These are phyloP conservation scores for Emydura subglobosa DNA, from an alignment of 2,113 vertebrate genomes.

Conservation along the genomic window DNA sequence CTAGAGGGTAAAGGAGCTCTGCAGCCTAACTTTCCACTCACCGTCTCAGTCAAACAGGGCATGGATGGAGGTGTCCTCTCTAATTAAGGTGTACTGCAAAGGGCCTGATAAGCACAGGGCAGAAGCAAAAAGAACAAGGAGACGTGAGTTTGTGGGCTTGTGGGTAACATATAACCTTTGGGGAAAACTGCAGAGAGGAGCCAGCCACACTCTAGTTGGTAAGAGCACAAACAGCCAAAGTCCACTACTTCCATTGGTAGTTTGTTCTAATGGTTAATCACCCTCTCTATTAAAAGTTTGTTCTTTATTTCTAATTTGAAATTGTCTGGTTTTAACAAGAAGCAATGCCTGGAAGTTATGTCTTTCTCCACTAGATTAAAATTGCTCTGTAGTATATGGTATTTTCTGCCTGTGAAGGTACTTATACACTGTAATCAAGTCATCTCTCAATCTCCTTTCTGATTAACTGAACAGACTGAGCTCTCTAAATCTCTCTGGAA, in stretches of 20 bases:
- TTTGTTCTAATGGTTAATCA: neutral
- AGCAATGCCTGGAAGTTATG: neutral
- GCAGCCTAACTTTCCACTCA: neutral
- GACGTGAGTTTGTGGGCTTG: too few species aligned
- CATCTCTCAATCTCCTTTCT: neutral
- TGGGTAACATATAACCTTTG: too few species aligned
- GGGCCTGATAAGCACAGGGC: neutral
- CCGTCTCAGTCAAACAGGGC: neutral
- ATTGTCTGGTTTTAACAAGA: neutral
- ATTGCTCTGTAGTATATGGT: neutral
- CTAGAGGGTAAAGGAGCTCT: too few species aligned
- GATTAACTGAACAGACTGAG: neutral
- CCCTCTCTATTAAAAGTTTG: neutral
- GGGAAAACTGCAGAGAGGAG: too few species aligned
- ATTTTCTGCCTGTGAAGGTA: neutral
- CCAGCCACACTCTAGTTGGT: too few species aligned
- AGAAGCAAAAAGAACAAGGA: neutral
- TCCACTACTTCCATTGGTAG: neutral
- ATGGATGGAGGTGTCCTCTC: neutral
- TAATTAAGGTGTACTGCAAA: neutral
- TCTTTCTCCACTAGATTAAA: neutral
- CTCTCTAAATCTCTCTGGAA: neutral
- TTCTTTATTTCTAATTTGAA: neutral
- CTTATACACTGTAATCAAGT: neutral
- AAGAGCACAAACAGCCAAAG: too few species aligned